Conservation (phyloP, 2,888 invertebrate species). For the Timema cristinae region DNA sequence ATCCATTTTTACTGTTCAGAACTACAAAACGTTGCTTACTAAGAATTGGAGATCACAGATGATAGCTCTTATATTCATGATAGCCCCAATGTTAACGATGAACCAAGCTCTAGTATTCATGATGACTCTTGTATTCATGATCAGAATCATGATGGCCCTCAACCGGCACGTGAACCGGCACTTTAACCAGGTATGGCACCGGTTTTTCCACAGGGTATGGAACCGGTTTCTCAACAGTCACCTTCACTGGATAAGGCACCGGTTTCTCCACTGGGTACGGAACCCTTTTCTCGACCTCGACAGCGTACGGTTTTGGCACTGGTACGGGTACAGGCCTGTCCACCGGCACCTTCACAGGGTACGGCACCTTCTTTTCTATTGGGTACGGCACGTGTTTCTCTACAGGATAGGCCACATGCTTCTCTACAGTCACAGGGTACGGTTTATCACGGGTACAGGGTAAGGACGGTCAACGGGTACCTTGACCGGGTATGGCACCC, state of each 20-base stretch:
- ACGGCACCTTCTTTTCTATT: conserved; percentile 37
- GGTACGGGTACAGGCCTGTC: conserved; percentile 60
- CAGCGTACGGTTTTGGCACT: conserved; percentile 52
- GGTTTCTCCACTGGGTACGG: conserved; percentile 68
- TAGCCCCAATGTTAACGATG: no score
- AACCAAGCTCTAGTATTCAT: no score
- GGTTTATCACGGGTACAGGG: conserved; percentile 67
- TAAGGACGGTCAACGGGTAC: conserved; percentile 72
- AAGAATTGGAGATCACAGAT: no score
- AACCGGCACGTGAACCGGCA: conserved; percentile 23
- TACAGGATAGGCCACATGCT: conserved; percentile 48
- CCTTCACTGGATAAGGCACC: conserved; percentile 29
- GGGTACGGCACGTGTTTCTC: conserved; percentile 52
- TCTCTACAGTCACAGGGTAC: conserved; percentile 52
- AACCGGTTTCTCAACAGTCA: conserved; percentile 47
- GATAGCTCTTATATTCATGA: no score
- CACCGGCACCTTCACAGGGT: conserved; percentile 38
- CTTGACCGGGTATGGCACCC: conserved; percentile 51
- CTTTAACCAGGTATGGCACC: conserved; percentile 43
- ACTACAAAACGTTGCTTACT: no score
- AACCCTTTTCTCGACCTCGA: conserved; percentile 59
- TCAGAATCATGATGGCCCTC: conserved; percentile 7
- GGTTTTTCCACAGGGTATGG: conserved; percentile 62
- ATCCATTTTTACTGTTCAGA: no score
- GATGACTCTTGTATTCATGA: background rate